These are phyloP conservation scores for Lepidochrysops patricia DNA, from an alignment of 2,888 invertebrate species.

Conservation along the genomic window DNA sequence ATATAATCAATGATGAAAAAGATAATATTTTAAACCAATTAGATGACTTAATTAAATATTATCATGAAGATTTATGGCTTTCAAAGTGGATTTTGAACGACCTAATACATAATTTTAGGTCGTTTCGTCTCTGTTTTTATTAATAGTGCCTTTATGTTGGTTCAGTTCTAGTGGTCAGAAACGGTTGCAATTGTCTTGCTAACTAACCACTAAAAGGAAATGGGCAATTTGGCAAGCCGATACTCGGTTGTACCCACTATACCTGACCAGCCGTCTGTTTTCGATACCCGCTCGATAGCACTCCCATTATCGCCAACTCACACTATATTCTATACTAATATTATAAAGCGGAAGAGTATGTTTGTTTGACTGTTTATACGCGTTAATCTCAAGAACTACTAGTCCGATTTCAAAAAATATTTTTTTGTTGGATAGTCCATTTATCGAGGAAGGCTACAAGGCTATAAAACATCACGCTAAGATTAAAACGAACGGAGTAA, in stretches of 20 bases:
- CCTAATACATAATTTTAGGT: too few species aligned
- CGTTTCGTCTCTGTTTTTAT: background rate
- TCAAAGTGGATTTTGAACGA: too few species aligned
- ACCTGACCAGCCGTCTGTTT: background rate
- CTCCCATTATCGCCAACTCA: background rate
- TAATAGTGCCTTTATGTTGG: background rate
- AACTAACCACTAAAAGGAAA: conserved; percentile 2
- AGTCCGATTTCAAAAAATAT: too few species aligned
- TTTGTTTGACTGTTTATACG: background rate
- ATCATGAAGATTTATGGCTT: background rate
- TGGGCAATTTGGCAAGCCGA: background rate
- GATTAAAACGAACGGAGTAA: too few species aligned
- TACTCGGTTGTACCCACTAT: background rate
- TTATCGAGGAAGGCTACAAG: too few species aligned
- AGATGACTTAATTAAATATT: background rate
- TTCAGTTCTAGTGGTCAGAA: background rate
- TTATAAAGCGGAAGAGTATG: too few species aligned
- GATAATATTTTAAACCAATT: background rate
- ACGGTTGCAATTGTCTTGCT: background rate
- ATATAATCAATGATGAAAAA: background rate
- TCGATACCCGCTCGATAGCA: background rate
- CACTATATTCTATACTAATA: too few species aligned
- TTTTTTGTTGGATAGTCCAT: too few species aligned
- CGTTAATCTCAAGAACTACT: too few species aligned
- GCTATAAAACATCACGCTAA: too few species aligned